phyloP scores from a whole-genome alignment of 2,797 vertebrate genomes.

The Catamblyrhynchus diadema region DNA sequence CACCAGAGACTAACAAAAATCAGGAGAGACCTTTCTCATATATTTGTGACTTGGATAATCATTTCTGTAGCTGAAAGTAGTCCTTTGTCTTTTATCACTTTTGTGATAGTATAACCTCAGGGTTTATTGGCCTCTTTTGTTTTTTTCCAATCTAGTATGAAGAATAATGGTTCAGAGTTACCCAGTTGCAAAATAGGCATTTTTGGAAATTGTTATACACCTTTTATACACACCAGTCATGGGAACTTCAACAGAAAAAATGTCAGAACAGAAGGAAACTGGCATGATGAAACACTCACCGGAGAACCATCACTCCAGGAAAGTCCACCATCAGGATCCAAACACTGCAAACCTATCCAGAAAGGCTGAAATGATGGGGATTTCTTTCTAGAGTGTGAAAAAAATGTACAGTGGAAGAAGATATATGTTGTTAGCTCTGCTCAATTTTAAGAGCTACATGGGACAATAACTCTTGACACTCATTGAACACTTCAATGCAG shows the following conservation, averaged over 20 bases:
- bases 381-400: neutral
- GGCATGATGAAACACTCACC: slow-evolving; percentile 69
- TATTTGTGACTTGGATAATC: neutral
- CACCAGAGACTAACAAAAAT: neutral
- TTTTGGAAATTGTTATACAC: neutral
- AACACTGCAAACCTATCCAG: slow-evolving; percentile 85
- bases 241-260: neutral
- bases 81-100: neutral
- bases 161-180: neutral
- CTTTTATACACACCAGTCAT: neutral
- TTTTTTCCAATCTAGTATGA: neutral
- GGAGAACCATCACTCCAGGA: slow-evolving; percentile 84
- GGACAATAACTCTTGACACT: neutral
- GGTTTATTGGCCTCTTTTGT: neutral
- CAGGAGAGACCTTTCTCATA: neutral
- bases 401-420: neutral
- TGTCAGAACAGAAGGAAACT: neutral
- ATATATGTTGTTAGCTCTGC: neutral
- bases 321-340: slow-evolving; percentile 79
- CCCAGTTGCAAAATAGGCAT: neutral
- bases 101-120: neutral
- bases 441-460: neutral
- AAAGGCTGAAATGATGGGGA: slow-evolving; percentile 13
- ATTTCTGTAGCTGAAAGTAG: neutral
- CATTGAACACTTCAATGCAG: neutral